phyloP scores from a whole-genome alignment of 1,140 invertebrate genomes.

The Brachionus asplanchnoidis region DNA sequence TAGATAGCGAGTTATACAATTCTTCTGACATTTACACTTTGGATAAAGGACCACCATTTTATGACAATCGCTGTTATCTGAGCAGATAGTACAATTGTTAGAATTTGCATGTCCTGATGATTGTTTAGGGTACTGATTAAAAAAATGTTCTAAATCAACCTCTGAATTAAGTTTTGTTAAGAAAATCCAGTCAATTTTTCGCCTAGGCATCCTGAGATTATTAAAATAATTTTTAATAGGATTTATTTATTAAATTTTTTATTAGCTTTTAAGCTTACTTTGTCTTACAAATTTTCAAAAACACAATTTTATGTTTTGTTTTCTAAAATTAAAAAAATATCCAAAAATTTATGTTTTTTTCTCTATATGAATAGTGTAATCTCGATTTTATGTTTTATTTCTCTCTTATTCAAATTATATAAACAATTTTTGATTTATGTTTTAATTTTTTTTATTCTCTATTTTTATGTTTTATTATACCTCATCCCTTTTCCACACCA shows the following conservation, averaged over 20 bases:
- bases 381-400: slow-evolving; percentile 1
- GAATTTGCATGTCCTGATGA: too few relatives aligned
- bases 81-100: slow-evolving; percentile 24
- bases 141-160: slow-evolving; percentile 2
- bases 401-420: neutral
- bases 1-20: slow-evolving; percentile 8
- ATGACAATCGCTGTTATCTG: slow-evolving; percentile 5
- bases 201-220: neutral
- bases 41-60: slow-evolving; percentile 3
- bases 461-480: neutral
- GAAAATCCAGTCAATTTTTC: slow-evolving; percentile 25
- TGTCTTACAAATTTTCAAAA: neutral
- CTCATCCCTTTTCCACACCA: too few relatives aligned
- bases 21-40: slow-evolving; percentile 4
- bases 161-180: slow-evolving; percentile 12
- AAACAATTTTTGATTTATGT: neutral
- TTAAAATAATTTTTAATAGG: neutral
- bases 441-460: neutral
- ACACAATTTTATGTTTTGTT: neutral
- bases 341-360: slow-evolving; percentile 2
- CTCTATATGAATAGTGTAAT: neutral
- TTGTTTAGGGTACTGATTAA: too few relatives aligned
- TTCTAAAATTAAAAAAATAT: slow-evolving; percentile 3
- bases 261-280: too few relatives aligned
- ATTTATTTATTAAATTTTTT: neutral